Conservation (phyloP, 2,113 vertebrate species). For the Spheniscus mendiculus region DNA sequence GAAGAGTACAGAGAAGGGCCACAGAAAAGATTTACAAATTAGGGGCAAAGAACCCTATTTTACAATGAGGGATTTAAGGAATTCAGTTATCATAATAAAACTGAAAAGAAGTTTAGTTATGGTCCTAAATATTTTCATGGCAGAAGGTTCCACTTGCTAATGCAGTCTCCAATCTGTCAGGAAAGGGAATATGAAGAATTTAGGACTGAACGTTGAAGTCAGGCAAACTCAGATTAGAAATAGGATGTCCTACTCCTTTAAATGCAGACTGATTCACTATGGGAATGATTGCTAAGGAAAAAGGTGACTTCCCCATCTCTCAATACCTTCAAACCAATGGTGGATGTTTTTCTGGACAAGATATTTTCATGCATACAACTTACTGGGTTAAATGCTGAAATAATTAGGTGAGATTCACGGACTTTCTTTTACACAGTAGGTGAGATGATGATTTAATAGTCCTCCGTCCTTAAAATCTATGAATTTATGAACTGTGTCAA, state of each 20-base stretch:
- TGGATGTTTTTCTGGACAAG: background rate
- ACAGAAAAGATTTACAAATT: background rate
- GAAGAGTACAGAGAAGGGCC: background rate
- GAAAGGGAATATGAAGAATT: background rate
- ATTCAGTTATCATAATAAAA: background rate
- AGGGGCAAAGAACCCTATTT: background rate
- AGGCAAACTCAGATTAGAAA: background rate
- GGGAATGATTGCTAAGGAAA: background rate
- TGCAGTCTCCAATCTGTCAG: background rate
- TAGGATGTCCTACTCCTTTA: background rate
- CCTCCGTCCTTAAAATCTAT: background rate
- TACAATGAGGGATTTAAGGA: background rate
- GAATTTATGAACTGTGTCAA: background rate
- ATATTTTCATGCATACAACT: background rate
- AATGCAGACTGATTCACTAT: background rate
- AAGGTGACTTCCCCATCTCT: background rate
- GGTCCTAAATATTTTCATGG: background rate
- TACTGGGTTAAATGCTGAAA: background rate
- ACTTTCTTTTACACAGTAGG: background rate
- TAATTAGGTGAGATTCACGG: background rate
- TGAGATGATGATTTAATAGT: background rate
- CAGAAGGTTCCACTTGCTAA: background rate
- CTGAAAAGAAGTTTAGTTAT: background rate
- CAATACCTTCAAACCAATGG: background rate
- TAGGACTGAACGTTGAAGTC: background rate